Percentiles rank a stretch among this genome's conserved stretches.
These are phyloP conservation scores for Willowsia nigromaculata DNA, from an alignment of 2,888 invertebrate species.

Conservation along the genomic window DNA sequence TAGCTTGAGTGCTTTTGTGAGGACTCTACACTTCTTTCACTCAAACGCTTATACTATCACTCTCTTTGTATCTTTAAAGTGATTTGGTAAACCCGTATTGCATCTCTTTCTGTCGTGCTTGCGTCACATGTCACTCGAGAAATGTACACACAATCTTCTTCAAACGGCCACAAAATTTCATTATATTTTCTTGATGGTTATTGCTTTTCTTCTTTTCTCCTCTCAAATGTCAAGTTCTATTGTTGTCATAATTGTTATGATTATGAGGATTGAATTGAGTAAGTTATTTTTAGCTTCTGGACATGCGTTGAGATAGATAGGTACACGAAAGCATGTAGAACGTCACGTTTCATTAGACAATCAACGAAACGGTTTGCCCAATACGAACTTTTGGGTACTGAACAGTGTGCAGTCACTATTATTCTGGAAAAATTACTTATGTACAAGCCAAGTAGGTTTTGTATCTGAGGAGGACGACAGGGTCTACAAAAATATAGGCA, in stretches of 20 bases:
- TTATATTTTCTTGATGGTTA: neutral
- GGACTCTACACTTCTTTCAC: too few species aligned
- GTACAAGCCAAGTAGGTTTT: neutral
- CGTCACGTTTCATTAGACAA: neutral
- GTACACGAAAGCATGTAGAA: neutral
- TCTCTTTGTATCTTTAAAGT: neutral
- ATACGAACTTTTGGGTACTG: too few species aligned
- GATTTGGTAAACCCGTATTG: neutral
- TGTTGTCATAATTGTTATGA: neutral
- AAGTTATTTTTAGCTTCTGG: neutral
- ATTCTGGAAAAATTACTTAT: neutral
- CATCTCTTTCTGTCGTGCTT: neutral
- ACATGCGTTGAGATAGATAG: neutral
- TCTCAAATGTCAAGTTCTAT: neutral
- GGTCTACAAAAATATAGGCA: neutral
- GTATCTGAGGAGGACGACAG: neutral
- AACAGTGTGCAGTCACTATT: too few species aligned
- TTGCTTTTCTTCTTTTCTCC: neutral
- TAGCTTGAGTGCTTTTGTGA: constrained; percentile 6
- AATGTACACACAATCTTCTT: neutral
- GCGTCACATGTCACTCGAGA: neutral
- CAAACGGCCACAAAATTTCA: neutral
- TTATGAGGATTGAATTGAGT: neutral
- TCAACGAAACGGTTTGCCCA: too few species aligned
- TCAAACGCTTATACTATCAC: neutral